Conservation (phyloP, 2,113 vertebrate genomes). For the Spea multiplicata region DNA sequence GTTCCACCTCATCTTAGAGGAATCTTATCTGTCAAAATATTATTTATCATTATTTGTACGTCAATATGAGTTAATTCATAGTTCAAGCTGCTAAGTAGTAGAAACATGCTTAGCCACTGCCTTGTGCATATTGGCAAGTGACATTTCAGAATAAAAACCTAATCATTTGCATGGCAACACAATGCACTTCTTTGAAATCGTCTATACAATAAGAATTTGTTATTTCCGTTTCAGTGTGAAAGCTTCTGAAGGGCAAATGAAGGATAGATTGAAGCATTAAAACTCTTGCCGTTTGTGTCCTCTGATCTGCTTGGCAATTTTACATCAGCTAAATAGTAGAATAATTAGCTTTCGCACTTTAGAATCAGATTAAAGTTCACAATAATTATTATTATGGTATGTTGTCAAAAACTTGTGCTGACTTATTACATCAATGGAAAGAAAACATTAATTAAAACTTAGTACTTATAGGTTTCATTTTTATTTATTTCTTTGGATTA, state of each 20-base stretch:
- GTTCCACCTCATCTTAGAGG: too few species aligned
- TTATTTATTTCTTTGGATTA: too few species aligned
- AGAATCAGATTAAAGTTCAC: background rate
- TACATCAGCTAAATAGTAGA: constrained; percentile 9
- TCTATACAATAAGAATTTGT: constrained; percentile 19
- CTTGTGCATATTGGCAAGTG: background rate
- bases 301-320: constrained; percentile 9
- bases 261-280: constrained; percentile 26
- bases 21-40: too few species aligned
- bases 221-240: constrained; percentile 1
- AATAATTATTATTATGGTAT: constrained; percentile 19
- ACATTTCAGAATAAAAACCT: background rate
- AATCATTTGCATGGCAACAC: background rate
- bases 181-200: constrained; percentile 4
- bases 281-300: background rate
- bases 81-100: background rate
- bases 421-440: background rate
- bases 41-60: background rate
- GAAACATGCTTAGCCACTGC: background rate
- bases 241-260: constrained; percentile 38
- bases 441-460: too few species aligned
- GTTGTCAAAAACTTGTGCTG: background rate
- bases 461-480: too few species aligned
- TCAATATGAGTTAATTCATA: background rate
- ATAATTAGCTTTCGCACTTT: background rate